phyloP scores from a whole-genome alignment of 2,888 invertebrate genomes.

The Sinhomidia bicolor region DNA sequence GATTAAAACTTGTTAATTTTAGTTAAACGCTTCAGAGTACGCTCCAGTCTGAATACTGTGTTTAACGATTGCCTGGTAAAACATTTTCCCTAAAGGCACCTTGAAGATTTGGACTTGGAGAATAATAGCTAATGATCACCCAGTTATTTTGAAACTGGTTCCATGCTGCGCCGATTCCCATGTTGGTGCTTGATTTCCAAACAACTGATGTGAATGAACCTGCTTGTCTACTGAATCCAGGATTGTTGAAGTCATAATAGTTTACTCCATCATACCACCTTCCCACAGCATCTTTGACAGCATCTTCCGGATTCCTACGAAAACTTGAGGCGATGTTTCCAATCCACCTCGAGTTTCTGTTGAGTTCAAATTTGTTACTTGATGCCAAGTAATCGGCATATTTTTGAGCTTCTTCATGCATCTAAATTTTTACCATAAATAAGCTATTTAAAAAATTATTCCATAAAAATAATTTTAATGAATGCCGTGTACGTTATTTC shows the following conservation, averaged over 20 bases:
- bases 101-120: slow-evolving; percentile 33
- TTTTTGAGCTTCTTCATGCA: slow-evolving; percentile 53
- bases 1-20: too few species aligned
- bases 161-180: slow-evolving; percentile 55
- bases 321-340: slow-evolving; percentile 1
- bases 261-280: slow-evolving; percentile 39
- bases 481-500: background rate
- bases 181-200: slow-evolving; percentile 35
- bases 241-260: slow-evolving; percentile 36
- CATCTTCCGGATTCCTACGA: background rate
- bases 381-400: slow-evolving; percentile 29
- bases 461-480: background rate
- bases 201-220: slow-evolving; percentile 46
- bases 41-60: too few species aligned
- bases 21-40: too few species aligned
- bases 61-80: background rate
- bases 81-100: slow-evolving; percentile 34
- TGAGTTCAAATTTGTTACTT: slow-evolving; percentile 32
- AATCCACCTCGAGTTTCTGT: background rate
- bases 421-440: slow-evolving; percentile 12
- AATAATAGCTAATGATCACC: slow-evolving; percentile 24
- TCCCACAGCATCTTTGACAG: slow-evolving; percentile 15
- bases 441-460: background rate
- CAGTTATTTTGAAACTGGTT: slow-evolving; percentile 12
- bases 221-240: slow-evolving; percentile 26